phyloP scores from a whole-genome alignment of 35 echinoderm and acorn worm species.

The Heliocidaris erythrogramma region DNA sequence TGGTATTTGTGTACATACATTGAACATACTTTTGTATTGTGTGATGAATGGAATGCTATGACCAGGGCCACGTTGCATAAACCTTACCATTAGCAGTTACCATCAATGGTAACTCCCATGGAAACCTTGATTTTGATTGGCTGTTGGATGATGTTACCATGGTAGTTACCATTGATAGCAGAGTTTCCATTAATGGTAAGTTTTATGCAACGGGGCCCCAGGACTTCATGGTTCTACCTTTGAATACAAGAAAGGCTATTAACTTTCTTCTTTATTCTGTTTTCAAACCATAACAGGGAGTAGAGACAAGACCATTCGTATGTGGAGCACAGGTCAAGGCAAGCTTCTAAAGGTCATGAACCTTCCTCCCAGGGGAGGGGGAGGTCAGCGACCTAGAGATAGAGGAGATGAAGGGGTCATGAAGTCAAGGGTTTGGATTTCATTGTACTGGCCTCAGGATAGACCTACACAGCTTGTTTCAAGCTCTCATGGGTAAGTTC shows the following conservation, averaged over 20 bases:
- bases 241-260: background rate
- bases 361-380: constrained; percentile 66
- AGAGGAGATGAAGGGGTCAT: constrained; percentile 65
- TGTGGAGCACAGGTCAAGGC: constrained; percentile 75
- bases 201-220: too few relatives aligned
- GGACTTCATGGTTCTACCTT: too few relatives aligned
- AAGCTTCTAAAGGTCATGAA: constrained; percentile 67
- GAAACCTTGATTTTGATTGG: too few relatives aligned
- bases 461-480: constrained; percentile 69
- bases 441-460: constrained; percentile 79
- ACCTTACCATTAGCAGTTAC: too few relatives aligned
- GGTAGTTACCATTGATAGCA: too few relatives aligned
- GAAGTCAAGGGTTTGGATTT: constrained; percentile 76
- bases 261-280: background rate
- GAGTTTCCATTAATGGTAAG: too few relatives aligned
- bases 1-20: too few relatives aligned
- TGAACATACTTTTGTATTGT: too few relatives aligned
- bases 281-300: constrained; percentile 45
- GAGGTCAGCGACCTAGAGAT: constrained; percentile 54
- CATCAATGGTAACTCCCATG: too few relatives aligned
- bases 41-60: too few relatives aligned
- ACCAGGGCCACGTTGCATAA: too few relatives aligned
- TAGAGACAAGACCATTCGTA: constrained; percentile 75
- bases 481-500: constrained; percentile 84
- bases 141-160: too few relatives aligned